Conservation (phyloP, 2,113 vertebrate genomes). For the Anas platyrhynchos region DNA sequence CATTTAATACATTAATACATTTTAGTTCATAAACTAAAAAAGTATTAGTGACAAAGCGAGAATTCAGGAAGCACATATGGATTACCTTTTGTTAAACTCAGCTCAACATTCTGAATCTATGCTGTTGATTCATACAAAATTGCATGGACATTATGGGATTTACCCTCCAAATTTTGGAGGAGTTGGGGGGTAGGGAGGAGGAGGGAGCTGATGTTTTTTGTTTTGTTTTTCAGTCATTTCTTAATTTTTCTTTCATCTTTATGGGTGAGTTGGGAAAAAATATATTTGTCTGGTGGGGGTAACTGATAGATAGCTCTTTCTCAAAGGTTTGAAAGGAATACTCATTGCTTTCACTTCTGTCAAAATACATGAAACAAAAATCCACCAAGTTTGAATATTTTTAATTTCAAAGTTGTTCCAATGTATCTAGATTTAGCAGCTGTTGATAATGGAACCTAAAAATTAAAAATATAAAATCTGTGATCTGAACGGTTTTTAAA, state of each 20-base stretch:
- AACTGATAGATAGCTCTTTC: background rate
- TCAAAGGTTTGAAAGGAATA: background rate
- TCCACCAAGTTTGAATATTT: background rate
- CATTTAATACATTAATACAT: too few relatives aligned
- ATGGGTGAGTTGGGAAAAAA: background rate
- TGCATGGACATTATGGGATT: background rate
- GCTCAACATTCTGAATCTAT: background rate
- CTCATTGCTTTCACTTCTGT: background rate
- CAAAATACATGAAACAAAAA: background rate
- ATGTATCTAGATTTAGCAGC: background rate
- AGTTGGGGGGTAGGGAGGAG: background rate
- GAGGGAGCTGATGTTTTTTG: background rate
- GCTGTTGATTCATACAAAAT: constrained; percentile 19
- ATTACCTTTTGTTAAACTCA: background rate
- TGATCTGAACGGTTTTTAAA: background rate
- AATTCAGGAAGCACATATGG: background rate
- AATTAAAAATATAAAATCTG: background rate
- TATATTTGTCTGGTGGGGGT: background rate
- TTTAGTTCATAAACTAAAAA: background rate
- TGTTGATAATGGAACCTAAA: background rate
- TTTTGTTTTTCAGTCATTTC: background rate
- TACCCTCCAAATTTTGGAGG: background rate
- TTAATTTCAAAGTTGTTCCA: background rate
- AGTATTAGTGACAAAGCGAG: background rate
- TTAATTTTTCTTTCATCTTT: background rate